Conservation (phyloP, 2,888 invertebrate species). For the Chymomyza caudatula region DNA sequence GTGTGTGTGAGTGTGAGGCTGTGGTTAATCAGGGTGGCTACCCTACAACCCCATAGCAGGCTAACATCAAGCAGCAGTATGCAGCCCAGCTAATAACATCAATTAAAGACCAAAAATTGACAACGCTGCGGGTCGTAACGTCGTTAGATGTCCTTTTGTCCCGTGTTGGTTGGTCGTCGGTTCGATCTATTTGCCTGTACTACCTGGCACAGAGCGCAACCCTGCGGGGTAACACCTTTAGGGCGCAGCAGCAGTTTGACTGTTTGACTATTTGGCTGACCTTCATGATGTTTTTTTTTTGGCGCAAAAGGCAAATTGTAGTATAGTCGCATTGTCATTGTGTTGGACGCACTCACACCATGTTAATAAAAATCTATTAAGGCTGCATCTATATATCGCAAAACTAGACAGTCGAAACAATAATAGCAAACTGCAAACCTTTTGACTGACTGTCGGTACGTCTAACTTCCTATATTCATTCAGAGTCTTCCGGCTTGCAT, state of each 20-base stretch:
- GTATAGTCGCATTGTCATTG: neutral
- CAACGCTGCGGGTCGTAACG: conserved; percentile 7
- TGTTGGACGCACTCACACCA: conserved; percentile 7
- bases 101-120: conserved; percentile 52
- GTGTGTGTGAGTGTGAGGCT: neutral
- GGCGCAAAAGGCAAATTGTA: neutral
- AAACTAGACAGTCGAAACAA: conserved; percentile 26
- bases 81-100: conserved; percentile 56
- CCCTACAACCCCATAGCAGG: neutral
- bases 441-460: neutral
- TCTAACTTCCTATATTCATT: neutral
- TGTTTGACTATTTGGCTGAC: neutral
- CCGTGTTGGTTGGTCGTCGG: too few relatives aligned
- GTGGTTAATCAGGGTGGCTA: neutral
- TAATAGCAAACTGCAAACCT: neutral
- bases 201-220: neutral
- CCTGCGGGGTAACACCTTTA: neutral
- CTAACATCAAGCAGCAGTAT: too few relatives aligned
- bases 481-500: conserved; percentile 58
- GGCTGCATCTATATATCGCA: conserved; percentile 18
- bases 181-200: neutral
- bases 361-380: conserved; percentile 57
- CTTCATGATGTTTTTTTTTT: neutral
- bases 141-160: neutral
- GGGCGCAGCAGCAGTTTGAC: neutral